Base-by-base conservation (phyloP, 2,888 invertebrate genomes). In the Sipunculus nudus region DNA sequence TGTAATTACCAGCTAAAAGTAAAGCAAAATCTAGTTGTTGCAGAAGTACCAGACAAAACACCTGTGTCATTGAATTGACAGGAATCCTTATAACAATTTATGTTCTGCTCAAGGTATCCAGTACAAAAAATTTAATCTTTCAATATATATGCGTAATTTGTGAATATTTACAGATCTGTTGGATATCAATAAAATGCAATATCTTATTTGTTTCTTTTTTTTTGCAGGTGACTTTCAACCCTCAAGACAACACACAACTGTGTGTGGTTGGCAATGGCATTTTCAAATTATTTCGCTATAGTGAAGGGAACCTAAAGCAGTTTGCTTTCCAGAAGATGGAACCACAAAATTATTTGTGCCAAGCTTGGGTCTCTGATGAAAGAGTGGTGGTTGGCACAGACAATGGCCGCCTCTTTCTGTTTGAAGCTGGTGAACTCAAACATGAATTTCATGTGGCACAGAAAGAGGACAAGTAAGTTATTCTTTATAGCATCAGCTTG, bases 251-350 rank as follows among this genome's bases (percentile, higher is more conserved):
- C 25, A 90, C 90, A n/a, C 87, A 91, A 56, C 82, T 92, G 3
- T 91, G 90, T 23, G 86, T 92, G 16, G 85, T 86, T 39, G 89
- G 88, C 0, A 84, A 86, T 39, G 88, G 88, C 54, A 87, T 89
- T 3, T 90, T 92, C 75, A 89, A 91, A 70, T 88, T 92, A 67
- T 87, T 92, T 83, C 91, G 90, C 31, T 90, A 90, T 41, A 87
- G 89, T 23, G 93, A 93, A 77, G 90, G 89, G 2, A 88, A 89
- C 10, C 91, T 93, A 89, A 88, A 92, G 35, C 91, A 91, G 65
- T 93, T 90, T 85, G 93, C 92, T 10, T 93, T 90, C 84, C 89
- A 91, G 67, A 94, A 94, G 81, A 88, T 90, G 38, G 93, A 94
- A 32, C 87, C 89, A 75, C 88, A 91, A 54, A 86, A 89, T 63